Conservation (phyloP, 2,113 vertebrate species). For the Solea senegalensis region DNA sequence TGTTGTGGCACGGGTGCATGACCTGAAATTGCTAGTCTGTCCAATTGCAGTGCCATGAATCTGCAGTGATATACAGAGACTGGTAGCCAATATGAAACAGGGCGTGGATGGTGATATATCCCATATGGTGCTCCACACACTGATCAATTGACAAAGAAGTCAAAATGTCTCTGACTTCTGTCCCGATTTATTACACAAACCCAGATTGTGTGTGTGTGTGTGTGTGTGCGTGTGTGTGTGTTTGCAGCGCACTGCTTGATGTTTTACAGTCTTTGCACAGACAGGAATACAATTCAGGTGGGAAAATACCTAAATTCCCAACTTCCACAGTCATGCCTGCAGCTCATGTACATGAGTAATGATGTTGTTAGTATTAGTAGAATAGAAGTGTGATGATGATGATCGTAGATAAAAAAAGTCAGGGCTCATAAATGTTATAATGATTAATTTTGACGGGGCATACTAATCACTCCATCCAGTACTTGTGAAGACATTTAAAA, state of each 20-base stretch:
- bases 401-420: no score
- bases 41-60: conserved; percentile 57
- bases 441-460: no score
- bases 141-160: conserved; percentile 49
- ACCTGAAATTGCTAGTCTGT: conserved; percentile 69
- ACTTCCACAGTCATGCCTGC: background rate
- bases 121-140: conserved; percentile 63
- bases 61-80: conserved; percentile 53
- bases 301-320: background rate
- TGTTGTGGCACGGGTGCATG: conserved; percentile 64
- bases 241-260: background rate
- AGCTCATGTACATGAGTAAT: background rate
- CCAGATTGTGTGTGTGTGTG: background rate
- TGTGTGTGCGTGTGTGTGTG: no score
- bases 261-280: background rate
- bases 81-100: conserved; percentile 57
- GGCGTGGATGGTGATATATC: conserved; percentile 54
- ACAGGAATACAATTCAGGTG: background rate
- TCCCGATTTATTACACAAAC: conserved; percentile 21
- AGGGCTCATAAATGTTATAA: no score
- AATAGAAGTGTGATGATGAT: no score
- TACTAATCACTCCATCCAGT: no score
- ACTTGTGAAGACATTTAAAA: no score
- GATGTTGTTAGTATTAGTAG: no score
- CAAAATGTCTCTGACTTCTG: conserved; percentile 34